Evolutionary conservation across 37 sponge, comb jelly and placozoan species (phyloP), one percentile per base, ranked within the genome.

Genomic region (Aplysina aerophoba): DNA sequence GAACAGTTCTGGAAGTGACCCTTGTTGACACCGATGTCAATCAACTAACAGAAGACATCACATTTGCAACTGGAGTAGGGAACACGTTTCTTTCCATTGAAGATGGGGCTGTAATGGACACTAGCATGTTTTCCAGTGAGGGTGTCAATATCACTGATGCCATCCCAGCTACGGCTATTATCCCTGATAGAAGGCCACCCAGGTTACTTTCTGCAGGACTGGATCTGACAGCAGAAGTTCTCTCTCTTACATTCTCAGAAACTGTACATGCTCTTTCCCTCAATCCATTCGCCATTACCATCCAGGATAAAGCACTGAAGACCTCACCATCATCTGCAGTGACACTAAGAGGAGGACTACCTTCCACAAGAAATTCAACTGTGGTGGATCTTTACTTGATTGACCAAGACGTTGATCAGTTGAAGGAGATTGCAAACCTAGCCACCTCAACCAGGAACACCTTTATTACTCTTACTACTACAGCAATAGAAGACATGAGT

Each of bases 161-260:
- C 35, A 21, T 83, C 14, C 60, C 73, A 63, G 96, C 89, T n/a
- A 11, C 73, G 12, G 41, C 15, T 1, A 56, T 86, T 39, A 83
- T 86, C 11, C 19, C 24, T 21, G 96, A 95, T 54, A 67, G 20
- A 35, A 62, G 37, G 0, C 25, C 81, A 0, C 96, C 96, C 6
- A 54, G 6, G 14, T 71, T 95, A 8, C n/a, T 84, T 21, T 50
- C 28, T 28, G 75, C 75, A 4, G 55, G 58, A 19, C 38, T 92
- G 34, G 96, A 95, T 44, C 56, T 95, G 61, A 90, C 90, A 34
- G 11, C n/a, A 27, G 68, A 71, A 3, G 41, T 80, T 0, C 81
- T 92, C 13, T 74, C 61, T 25, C 71, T 95, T 17, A 92, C 87
- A 12, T 95, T 95, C 79, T 88, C 91, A 27, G 96, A 95, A 57